Conservation (phyloP, 2,888 invertebrate species). For the Neria commutata region DNA sequence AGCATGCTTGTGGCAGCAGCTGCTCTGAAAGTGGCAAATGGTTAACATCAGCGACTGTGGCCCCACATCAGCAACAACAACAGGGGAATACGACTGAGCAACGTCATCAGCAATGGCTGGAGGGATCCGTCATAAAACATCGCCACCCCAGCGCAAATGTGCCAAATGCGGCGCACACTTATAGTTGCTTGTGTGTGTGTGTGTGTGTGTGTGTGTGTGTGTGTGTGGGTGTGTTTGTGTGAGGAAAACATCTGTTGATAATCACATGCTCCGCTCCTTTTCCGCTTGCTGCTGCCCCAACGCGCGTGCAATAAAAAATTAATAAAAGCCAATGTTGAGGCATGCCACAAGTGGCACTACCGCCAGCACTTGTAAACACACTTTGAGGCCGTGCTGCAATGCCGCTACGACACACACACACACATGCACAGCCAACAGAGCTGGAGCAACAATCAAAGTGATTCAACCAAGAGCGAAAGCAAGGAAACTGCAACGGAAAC, state of each 20-base stretch:
- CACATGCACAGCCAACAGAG: not conserved
- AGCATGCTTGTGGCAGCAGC: too few relatives aligned
- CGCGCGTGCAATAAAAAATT: too few relatives aligned
- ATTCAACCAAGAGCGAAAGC: not conserved
- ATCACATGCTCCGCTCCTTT: too few relatives aligned
- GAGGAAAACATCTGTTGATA: constrained; percentile 4
- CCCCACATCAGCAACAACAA: too few relatives aligned
- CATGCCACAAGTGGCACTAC: not conserved
- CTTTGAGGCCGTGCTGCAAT: too few relatives aligned
- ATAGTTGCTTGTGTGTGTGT: too few relatives aligned
- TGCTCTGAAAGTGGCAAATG: too few relatives aligned
- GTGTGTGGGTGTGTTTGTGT: too few relatives aligned
- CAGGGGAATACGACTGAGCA: too few relatives aligned
- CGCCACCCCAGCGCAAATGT: not conserved
- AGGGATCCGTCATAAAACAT: not conserved
- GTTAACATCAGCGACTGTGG: too few relatives aligned
- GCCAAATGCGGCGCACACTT: not conserved
- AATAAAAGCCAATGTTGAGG: not conserved
- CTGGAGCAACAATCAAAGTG: constrained; percentile 5
- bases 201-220: too few relatives aligned
- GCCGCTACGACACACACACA: not conserved
- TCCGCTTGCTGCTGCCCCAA: too few relatives aligned
- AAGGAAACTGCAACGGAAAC: not conserved
- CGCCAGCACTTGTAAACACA: not conserved
- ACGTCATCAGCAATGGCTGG: not conserved